phyloP scores from a whole-genome alignment of 35 echinoderm and acorn worm species.

The Heliocidaris erythrogramma region DNA sequence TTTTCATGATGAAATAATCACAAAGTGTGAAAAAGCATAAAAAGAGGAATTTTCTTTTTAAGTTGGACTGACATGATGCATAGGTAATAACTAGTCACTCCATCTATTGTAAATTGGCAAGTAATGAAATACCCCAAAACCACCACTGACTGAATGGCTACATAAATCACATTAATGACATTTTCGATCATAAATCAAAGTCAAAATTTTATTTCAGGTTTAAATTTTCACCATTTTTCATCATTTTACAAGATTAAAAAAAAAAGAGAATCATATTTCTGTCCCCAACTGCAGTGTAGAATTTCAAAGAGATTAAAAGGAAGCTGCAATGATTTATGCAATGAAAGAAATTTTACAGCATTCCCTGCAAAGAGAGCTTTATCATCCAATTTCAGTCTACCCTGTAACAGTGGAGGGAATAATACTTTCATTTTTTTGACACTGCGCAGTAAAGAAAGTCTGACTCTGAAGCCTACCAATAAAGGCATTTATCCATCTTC shows the following conservation, averaged over 20 bases:
- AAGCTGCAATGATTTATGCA: too few species aligned
- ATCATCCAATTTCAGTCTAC: too few species aligned
- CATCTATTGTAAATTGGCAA: not conserved
- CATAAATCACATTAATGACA: not conserved
- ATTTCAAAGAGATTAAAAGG: not conserved
- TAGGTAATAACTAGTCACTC: too few species aligned
- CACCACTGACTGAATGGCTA: not conserved
- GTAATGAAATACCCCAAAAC: not conserved
- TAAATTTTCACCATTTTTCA: not conserved
- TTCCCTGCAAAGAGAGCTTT: too few species aligned
- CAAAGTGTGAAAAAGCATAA: too few species aligned
- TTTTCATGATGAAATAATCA: too few species aligned
- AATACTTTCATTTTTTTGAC: not conserved
- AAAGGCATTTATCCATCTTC: not conserved
- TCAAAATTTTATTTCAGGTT: not conserved
- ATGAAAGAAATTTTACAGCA: too few species aligned
- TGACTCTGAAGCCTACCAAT: not conserved
- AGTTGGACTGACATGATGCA: too few species aligned
- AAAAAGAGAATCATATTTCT: not conserved
- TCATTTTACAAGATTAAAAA: not conserved
- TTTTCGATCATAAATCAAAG: not conserved
- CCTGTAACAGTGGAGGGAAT: not conserved
- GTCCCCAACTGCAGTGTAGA: not conserved
- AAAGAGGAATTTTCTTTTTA: too few species aligned
- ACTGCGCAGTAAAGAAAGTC: not conserved